Conservation (phyloP, 2,797 vertebrate genomes). For the Megaceryle alcyon region DNA sequence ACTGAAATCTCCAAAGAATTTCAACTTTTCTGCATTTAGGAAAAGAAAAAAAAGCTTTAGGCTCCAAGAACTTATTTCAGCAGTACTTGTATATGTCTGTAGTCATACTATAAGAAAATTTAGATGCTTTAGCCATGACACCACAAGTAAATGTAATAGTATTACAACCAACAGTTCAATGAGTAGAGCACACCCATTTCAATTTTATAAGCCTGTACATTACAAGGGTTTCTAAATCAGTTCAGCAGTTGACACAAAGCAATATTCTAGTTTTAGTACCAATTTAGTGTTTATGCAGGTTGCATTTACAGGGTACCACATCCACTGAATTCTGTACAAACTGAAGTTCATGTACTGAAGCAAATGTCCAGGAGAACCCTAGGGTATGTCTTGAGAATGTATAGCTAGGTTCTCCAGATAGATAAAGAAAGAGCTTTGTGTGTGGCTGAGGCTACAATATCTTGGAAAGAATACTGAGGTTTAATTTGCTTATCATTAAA, state of each 20-base stretch:
- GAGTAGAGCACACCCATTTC: not conserved
- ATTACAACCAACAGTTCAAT: constrained; percentile 47
- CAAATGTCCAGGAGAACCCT: not conserved
- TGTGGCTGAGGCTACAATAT: not conserved
- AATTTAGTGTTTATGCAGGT: constrained; percentile 40
- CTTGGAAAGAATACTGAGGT: not conserved
- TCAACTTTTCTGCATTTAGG: not conserved
- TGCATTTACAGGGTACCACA: constrained; percentile 17
- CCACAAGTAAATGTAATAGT: not conserved
- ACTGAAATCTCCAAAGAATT: not conserved
- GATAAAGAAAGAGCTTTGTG: not conserved
- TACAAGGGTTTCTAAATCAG: constrained; percentile 34
- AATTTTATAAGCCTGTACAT: constrained; percentile 1
- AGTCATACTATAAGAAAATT: not conserved
- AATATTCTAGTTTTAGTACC: constrained; percentile 31
- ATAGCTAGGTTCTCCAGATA: not conserved
- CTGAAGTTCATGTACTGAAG: constrained; percentile 24
- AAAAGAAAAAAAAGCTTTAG: not conserved
- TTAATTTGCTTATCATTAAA: not conserved
- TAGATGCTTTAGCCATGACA: not conserved
- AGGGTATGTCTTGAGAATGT: not conserved
- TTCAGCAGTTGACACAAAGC: constrained; percentile 25
- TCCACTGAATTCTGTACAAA: not conserved
- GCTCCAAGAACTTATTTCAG: not conserved
- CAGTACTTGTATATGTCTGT: not conserved